Conservation (phyloP, 2,888 invertebrate genomes). For the Agapostemon virescens region DNA sequence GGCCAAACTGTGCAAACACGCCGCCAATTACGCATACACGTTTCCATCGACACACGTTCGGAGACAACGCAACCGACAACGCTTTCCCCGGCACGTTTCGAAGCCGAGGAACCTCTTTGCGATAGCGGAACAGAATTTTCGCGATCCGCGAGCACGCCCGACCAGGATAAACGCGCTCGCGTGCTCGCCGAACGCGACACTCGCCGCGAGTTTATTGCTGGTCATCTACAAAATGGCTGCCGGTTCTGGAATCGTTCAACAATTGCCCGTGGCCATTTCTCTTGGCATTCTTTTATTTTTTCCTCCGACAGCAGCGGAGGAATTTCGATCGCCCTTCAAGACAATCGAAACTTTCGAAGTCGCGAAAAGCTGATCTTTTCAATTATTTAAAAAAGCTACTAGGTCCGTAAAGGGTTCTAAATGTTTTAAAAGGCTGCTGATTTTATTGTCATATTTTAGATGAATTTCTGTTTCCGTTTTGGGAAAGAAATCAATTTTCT, state of each 20-base stretch:
- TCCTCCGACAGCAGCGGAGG: not conserved
- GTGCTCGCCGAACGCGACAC: constrained; percentile 5
- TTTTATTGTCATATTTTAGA: too few relatives aligned
- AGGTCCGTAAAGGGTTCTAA: too few relatives aligned
- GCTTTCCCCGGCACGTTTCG: constrained; percentile 40
- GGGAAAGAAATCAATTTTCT: too few relatives aligned
- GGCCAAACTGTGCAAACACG: constrained; percentile 75
- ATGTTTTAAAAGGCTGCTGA: too few relatives aligned
- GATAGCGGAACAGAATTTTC: constrained; percentile 48
- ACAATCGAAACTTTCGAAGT: too few relatives aligned
- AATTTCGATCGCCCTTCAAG: too few relatives aligned
- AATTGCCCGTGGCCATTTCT: not conserved
- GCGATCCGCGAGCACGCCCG: constrained; percentile 19
- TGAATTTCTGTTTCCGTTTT: too few relatives aligned
- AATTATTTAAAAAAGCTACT: too few relatives aligned
- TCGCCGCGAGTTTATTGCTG: not conserved
- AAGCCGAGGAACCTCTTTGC: constrained; percentile 34
- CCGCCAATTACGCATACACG: constrained; percentile 77
- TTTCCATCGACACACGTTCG: constrained; percentile 68
- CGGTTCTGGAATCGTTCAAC: not conserved
- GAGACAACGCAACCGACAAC: constrained; percentile 39
- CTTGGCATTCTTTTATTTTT: not conserved
- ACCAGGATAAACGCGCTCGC: constrained; percentile 22
- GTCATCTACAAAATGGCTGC: not conserved
- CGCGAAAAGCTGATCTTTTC: too few relatives aligned